These are phyloP conservation scores for Trachemys scripta DNA, from an alignment of 2,113 vertebrate genomes.

Conservation along the genomic window DNA sequence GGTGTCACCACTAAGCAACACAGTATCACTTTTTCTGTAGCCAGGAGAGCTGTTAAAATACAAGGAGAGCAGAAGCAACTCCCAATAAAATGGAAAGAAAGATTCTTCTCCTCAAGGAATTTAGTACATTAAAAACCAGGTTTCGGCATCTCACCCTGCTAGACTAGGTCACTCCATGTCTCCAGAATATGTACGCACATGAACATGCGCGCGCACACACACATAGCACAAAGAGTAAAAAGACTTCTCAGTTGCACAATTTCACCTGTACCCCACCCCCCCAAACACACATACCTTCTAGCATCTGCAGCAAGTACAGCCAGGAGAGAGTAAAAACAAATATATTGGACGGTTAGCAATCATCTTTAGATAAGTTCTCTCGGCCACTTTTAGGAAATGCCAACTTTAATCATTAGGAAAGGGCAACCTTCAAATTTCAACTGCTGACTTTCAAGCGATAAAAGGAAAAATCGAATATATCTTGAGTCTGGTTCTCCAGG, in stretches of 20 bases:
- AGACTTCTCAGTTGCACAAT: not conserved
- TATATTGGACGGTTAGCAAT: constrained; percentile 49
- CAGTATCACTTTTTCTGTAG: not conserved
- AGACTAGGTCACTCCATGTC: not conserved
- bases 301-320: constrained; percentile 54
- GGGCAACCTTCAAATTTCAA: constrained; percentile 26
- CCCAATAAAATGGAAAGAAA: not conserved
- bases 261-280: not conserved
- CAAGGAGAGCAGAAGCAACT: not conserved
- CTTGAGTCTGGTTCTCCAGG: not conserved
- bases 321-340: constrained; percentile 25
- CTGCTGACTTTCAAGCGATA: constrained; percentile 38
- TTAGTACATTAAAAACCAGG: not conserved
- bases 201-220: not conserved
- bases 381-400: constrained; percentile 20
- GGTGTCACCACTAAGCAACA: not conserved
- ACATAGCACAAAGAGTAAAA: not conserved
- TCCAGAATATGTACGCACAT: not conserved
- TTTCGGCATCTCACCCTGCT: not conserved
- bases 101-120: not conserved
- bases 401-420: constrained; percentile 12
- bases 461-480: not conserved
- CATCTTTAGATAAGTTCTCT: constrained; percentile 15
- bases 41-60: not conserved
- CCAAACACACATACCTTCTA: constrained; percentile 67